Evolutionary conservation across 2,797 vertebrate genomes (phyloP).

Genomic region (Acrocephalus scirpaceus): DNA sequence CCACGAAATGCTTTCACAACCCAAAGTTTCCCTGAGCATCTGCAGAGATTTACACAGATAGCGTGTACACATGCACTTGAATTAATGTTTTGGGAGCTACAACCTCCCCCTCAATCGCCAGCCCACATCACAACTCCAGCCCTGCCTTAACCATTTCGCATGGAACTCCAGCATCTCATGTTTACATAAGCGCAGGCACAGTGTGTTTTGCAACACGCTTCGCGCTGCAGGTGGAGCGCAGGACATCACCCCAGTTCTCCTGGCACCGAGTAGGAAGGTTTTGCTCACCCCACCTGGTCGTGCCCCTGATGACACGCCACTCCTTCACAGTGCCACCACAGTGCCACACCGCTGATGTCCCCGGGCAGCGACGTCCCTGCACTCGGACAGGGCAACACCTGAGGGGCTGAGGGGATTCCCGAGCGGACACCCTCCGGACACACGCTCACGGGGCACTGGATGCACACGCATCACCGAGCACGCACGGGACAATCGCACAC

Average conservation of each 20-base stretch:
- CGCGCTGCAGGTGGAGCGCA: neutral
- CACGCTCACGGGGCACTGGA: rapidly evolving
- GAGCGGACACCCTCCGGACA: neutral
- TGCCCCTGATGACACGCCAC: neutral
- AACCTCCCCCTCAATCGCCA: neutral
- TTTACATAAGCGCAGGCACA: neutral
- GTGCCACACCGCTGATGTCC: neutral
- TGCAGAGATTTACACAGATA: neutral
- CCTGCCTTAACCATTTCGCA: neutral
- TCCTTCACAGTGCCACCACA: neutral
- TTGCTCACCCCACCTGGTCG: neutral
- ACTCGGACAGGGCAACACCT: neutral
- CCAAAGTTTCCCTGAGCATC: neutral
- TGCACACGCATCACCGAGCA: neutral
- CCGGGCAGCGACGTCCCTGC: neutral
- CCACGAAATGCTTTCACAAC: neutral
- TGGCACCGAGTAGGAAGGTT: neutral
- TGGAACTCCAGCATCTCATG: neutral
- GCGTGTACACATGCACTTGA: neutral
- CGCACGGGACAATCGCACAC: neutral
- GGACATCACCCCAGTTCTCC: neutral
- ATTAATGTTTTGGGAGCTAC: neutral
- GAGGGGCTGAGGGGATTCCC: neutral
- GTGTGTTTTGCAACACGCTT: neutral
- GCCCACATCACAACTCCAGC: neutral